phyloP scores from a whole-genome alignment of 2,888 invertebrate species.

The Dasysyrphus tricinctus region DNA sequence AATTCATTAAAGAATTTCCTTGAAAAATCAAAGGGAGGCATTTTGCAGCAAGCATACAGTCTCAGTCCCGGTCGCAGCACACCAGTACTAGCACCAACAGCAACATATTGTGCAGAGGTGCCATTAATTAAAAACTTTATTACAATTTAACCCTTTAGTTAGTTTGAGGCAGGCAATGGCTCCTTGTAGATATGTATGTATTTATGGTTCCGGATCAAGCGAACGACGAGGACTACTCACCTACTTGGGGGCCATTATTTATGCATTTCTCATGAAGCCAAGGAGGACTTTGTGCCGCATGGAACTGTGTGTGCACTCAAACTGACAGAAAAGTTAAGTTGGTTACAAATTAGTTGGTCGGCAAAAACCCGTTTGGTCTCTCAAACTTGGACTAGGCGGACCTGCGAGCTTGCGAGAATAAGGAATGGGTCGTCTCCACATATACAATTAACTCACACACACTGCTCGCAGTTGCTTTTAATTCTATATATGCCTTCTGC shows the following conservation, averaged over 20 bases:
- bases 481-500: conserved; percentile 28
- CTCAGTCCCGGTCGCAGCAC: neutral
- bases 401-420: neutral
- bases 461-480: conserved; percentile 43
- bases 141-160: conserved; percentile 75
- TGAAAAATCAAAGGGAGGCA: conserved; percentile 74
- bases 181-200: conserved; percentile 45
- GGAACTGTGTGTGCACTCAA: conserved; percentile 74
- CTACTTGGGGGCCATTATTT: conserved; percentile 73
- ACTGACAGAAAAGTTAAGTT: conserved; percentile 76
- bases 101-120: conserved; percentile 76
- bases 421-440: conserved; percentile 19
- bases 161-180: conserved; percentile 70
- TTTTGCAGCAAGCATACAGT: conserved; percentile 44
- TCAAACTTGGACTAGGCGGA: conserved; percentile 24
- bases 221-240: conserved; percentile 70
- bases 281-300: conserved; percentile 59
- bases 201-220: conserved; percentile 74
- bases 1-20: conserved; percentile 76
- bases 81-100: conserved; percentile 30
- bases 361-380: conserved; percentile 61
- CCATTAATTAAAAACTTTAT: conserved; percentile 76
- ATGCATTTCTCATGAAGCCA: conserved; percentile 74
- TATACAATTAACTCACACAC: conserved; percentile 71
- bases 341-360: conserved; percentile 75